Evolutionary conservation across 2,888 invertebrate species (phyloP), one percentile per base, ranked within the genome.

Genomic region (Meta bourneti): DNA sequence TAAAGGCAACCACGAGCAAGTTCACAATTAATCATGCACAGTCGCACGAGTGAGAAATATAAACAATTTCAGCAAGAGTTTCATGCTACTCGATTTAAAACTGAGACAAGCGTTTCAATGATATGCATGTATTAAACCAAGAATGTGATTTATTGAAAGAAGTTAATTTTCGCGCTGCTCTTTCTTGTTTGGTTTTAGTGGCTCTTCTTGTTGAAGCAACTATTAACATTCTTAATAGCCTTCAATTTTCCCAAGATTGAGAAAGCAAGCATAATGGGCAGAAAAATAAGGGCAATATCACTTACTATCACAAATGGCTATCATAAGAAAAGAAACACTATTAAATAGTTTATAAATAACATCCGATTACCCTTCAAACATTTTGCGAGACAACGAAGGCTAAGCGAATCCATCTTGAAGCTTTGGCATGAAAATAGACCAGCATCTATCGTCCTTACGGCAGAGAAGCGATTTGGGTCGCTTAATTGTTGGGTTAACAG

Each of bases 261-360:
- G 11, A 61, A 61, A 9, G 61, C 9, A 61, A 61, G 16, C 61
- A 61, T 61, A 9, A 61, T 9, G 61, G 16, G 13, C 61, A 61
- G 16, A 8, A 61, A 61, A 61, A 16, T 61, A 61, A 61, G 16
- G 11, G 16, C 5, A 61, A 61, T 9, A 61, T 61, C 61, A 9
- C 61, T 61, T 61, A 7, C 6, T 5, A 11, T 16, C 11, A 16
- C 11, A 61, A 61, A 16, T 61, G 61, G 61, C 61, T 16, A 13
- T 61, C 61, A 61, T 61, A 11, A 61, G 11, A 61, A 61, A 16
- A 6, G 16, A 61, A 11, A 61, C 8, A 61, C 61, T 61, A 6
- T 61, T 61, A 61, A 61, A 61, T 61, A 61, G 61, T 61, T 61
- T 61, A 61, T 61, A 61, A 61, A 61, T 61, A 61, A 61, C 61